Base-by-base conservation (phyloP, 2,113 vertebrate species). In the Gorilla gorilla region DNA sequence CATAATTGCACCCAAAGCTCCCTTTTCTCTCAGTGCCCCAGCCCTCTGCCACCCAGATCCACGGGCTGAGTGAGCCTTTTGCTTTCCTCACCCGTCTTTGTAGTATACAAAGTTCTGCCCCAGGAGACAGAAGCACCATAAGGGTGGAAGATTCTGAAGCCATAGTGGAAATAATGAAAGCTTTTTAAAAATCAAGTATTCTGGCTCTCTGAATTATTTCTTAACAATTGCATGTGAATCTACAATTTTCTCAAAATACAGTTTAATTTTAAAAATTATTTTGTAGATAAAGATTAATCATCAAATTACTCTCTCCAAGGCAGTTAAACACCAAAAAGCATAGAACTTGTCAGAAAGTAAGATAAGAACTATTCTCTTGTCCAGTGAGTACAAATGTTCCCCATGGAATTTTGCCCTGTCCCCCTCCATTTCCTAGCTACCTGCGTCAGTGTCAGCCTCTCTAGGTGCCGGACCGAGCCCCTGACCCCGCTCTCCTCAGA, bases 241-340 rank as follows among this genome's bases (percentile, higher is more conserved):
- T 90, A 81, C 17, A 70, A 61, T 90, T 84, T 80, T 78, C 89
- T 94, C 68, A 86, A 90, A 89, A 38, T 50, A 57, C 55, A 89
- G 40, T 93, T 83, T 73, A 72, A 75, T 38, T 89, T 89, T 73
- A 57, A n/a, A n/a, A 61, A n/a, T 85, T 72, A 8, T 43, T 14
- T 35, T 61, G 13, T 76, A 90, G 27, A 43, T 83, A 66, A 95
- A 94, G 55, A 84, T 87, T 38, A 82, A 90, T 48, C 79, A 94
- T 70, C 76, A 95, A 95, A 59, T 87, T 76, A 48, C 17, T 48
- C 38, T 86, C 30, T 48, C 27, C 38, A 55, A 18, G 59, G 52
- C 61, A 75, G 4, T 88, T 45, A 92, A 92, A 88, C 64, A 88
- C 55, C 7, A 12, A 73, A 75, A 32, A 55, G 6, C 27, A 30